Conservation (phyloP, 2,113 vertebrate species). For the Probosciger aterrimus region DNA sequence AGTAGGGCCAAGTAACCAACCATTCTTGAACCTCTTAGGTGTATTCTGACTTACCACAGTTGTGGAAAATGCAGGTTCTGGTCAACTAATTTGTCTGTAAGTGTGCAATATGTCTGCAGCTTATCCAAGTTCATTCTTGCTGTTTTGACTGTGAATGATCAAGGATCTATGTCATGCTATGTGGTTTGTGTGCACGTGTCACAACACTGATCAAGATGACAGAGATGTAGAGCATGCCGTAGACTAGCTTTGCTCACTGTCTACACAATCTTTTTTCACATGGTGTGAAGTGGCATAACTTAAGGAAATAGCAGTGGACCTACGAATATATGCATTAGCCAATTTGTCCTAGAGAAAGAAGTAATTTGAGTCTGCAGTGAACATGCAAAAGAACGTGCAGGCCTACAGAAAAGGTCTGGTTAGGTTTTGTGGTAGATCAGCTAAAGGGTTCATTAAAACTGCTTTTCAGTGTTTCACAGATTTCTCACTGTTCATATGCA, state of each 20-base stretch:
- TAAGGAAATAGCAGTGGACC: neutral
- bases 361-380: neutral
- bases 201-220: neutral
- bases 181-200: neutral
- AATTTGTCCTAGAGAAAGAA: neutral
- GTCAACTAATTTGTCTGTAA: neutral
- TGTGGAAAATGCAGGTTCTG: neutral
- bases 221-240: neutral
- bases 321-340: neutral
- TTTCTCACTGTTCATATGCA: neutral
- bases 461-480: neutral
- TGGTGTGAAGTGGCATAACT: neutral
- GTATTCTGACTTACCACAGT: neutral
- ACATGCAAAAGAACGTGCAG: neutral
- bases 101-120: neutral
- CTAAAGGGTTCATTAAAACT: neutral
- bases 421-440: neutral
- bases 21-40: neutral
- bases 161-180: neutral
- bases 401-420: neutral
- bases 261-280: neutral
- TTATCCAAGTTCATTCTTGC: neutral
- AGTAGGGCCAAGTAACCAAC: neutral
- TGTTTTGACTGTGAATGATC: neutral
- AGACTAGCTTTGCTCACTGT: neutral